Evolutionary conservation across 2,888 invertebrate genomes (phyloP), one percentile per base, ranked within the genome.

Genomic region (Hedya salicella): DNA sequence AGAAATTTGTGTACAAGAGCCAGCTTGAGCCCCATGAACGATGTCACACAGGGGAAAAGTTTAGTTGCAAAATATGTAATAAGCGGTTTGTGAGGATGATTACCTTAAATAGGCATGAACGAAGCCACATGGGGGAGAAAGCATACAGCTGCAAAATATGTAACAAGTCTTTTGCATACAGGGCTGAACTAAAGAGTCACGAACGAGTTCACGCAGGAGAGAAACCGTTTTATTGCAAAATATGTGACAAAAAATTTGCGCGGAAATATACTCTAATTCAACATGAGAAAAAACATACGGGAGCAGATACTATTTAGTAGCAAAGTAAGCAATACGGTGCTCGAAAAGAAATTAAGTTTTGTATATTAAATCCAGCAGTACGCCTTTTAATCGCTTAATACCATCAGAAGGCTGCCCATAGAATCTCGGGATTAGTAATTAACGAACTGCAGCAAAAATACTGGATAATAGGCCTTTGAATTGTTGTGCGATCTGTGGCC

Each of bases 361-460:
- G n/a, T n/a, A n/a, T n/a, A n/a, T n/a, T n/a, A n/a, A n/a, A 62
- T 21, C 42, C 25, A 8, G 16, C 54, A 16, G 50, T 53, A 25
- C 62, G 21, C 11, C 46, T 62, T 9, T 30, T 44, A 4, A 19
- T 62, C 1, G n/a, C 42, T 1, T 5, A 17, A 14, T 39, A 52
- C 19, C 62, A 62, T 19, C 32, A 17, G 14, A 13, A 50, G 11
- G 52, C 52, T 40, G 54, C 50, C 5, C 61, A 61, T 21, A 50
- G 40, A 0, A 42, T 52, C 19, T 50, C 48, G 2, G 61, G 21
- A 21, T 40, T 14, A 48, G 36, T 50, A 5, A 30, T 50, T 0
- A 36, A 36, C 14, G 49, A 62, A 30, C 16, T 52, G 2, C 17
- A 16, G 8, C 53, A 62, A 21, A 1, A 21, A 17, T 54, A 39